Evolutionary conservation across 2,888 invertebrate genomes (phyloP).

Genomic region (Heterodera filipjevi): DNA sequence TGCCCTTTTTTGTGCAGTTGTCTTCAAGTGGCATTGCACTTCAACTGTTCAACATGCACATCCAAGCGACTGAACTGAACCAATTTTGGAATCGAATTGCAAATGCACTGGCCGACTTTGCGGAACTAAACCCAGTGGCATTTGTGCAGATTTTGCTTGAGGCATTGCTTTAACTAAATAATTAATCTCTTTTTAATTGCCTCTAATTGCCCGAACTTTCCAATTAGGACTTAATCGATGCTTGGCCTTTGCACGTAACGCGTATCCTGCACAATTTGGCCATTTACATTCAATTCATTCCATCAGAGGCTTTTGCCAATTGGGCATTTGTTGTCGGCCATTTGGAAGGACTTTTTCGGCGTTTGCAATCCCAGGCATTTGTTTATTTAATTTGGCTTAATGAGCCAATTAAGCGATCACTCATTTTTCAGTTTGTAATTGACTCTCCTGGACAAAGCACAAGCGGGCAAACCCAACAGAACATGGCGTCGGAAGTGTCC

Average conservation of each 20-base stretch:
- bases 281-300: conserved; percentile 84
- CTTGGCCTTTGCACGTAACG: conserved; percentile 78
- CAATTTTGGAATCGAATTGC: conserved; percentile 89
- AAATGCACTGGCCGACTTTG: conserved; percentile 89
- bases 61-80: conserved; percentile 40
- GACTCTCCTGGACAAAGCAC: not conserved
- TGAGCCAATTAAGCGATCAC: not conserved
- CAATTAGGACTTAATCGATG: conserved; percentile 75
- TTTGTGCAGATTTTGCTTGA: conserved; percentile 88
- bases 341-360: conserved; percentile 83
- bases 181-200: not conserved
- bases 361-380: conserved; percentile 60
- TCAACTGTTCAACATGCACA: conserved; percentile 73
- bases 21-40: conserved; percentile 95
- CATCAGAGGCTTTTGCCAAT: conserved; percentile 76
- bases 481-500: conserved; percentile 5
- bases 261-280: conserved; percentile 87
- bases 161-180: conserved; percentile 62
- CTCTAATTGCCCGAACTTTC: conserved; percentile 53
- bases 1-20: conserved; percentile 72
- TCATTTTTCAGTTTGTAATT: not conserved
- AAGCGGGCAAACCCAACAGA: not conserved
- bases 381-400: conserved; percentile 3
- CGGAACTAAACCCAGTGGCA: conserved; percentile 89
- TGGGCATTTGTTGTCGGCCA: conserved; percentile 83